Conservation (phyloP, 2,113 vertebrate species). For the Dissostichus mawsoni region DNA sequence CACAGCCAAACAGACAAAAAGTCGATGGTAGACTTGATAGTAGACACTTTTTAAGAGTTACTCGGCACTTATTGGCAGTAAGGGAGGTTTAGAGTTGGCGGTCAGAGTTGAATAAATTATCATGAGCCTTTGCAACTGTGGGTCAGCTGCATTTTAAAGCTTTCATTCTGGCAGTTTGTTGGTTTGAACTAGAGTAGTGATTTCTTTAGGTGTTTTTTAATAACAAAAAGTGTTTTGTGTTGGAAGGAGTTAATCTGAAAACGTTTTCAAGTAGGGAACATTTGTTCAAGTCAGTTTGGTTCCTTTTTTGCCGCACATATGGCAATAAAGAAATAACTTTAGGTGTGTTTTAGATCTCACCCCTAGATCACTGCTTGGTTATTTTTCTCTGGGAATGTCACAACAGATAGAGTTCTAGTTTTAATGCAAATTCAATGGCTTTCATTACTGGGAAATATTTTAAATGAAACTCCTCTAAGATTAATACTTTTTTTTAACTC, state of each 20-base stretch:
- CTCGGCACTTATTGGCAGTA: background rate
- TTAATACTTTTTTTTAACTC: background rate
- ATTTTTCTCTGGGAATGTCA: too few species aligned
- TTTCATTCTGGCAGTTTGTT: background rate
- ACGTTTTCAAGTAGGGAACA: background rate
- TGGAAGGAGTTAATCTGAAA: background rate
- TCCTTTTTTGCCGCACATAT: too few species aligned
- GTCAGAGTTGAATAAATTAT: background rate
- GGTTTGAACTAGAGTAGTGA: background rate
- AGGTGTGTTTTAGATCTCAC: too few species aligned
- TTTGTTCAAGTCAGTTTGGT: background rate
- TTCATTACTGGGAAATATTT: too few species aligned
- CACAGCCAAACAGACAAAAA: background rate
- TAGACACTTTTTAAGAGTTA: background rate
- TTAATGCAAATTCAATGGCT: too few species aligned
- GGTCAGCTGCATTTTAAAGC: background rate
- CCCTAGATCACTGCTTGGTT: too few species aligned
- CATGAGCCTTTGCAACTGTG: background rate
- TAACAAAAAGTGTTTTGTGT: background rate
- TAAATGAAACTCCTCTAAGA: too few species aligned
- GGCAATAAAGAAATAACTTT: too few species aligned
- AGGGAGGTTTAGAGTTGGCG: background rate
- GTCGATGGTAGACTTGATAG: background rate
- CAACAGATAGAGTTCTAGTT: too few species aligned
- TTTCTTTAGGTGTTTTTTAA: too few species aligned